Evolutionary conservation across 2,888 invertebrate species (phyloP).

Genomic region (Drosophila prolongata): DNA sequence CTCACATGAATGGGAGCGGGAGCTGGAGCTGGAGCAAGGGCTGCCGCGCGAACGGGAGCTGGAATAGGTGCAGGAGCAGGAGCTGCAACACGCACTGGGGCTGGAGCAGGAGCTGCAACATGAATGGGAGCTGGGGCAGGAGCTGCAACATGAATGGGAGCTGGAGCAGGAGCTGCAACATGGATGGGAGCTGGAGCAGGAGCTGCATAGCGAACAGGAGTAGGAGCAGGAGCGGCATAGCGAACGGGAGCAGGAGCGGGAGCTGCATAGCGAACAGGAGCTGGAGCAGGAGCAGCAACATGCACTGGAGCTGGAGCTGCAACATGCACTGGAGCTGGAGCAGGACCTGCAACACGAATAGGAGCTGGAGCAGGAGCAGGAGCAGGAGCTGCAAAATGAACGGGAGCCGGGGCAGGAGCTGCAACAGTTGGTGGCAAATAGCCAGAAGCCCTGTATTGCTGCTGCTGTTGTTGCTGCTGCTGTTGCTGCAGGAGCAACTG

Average conservation of each 20-base stretch:
- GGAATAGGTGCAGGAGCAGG: slow-evolving; percentile 21
- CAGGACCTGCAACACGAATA: not conserved
- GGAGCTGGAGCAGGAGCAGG: slow-evolving; percentile 8
- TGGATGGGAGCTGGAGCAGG: not conserved
- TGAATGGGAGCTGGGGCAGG: slow-evolving; percentile 21
- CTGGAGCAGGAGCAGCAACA: not conserved
- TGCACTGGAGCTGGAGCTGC: not conserved
- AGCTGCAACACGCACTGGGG: not conserved
- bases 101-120: not conserved
- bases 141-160: not conserved
- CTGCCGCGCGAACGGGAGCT: not conserved
- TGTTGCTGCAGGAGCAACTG: slow-evolving; percentile 51
- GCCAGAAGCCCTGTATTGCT: slow-evolving; percentile 22
- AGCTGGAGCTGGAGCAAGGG: slow-evolving; percentile 15
- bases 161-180: slow-evolving; percentile 19
- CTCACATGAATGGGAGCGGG: slow-evolving; percentile 26
- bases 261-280: not conserved
- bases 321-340: slow-evolving; percentile 16
- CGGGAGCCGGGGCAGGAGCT: slow-evolving; percentile 20
- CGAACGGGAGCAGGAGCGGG: not conserved
- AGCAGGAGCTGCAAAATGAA: slow-evolving; percentile 1
- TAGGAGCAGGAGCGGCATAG: not conserved
- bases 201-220: slow-evolving; percentile 37
- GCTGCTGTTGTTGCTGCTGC: slow-evolving; percentile 25
- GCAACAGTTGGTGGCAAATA: slow-evolving; percentile 25